These are phyloP conservation scores for Eptesicus fuscus DNA, from an alignment of 2,113 vertebrate genomes.

Conservation along the genomic window DNA sequence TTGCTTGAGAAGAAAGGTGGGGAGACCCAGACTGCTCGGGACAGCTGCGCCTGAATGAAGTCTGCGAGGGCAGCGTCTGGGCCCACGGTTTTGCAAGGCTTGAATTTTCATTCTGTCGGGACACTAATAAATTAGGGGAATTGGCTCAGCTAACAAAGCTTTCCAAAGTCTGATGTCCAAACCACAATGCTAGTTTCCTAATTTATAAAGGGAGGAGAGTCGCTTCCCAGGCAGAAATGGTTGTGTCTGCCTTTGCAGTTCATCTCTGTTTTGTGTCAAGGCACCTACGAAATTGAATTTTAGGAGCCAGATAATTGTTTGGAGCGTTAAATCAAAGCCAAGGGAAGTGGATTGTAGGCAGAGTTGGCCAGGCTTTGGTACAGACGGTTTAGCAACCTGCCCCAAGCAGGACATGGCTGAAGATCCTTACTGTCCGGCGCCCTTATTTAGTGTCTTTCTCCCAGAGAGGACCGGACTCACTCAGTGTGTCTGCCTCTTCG, in stretches of 20 bases:
- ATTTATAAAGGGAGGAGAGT: constrained; percentile 20
- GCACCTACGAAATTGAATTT: neutral
- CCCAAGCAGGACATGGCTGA: neutral
- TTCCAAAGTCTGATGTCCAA: neutral
- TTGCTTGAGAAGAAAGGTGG: neutral
- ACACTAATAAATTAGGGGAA: neutral
- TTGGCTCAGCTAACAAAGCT: neutral
- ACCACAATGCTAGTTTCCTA: neutral
- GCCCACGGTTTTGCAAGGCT: neutral
- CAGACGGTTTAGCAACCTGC: neutral
- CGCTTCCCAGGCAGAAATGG: neutral
- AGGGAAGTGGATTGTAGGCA: neutral
- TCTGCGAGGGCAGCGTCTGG: neutral
- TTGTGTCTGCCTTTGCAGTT: neutral
- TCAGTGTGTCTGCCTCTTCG: neutral
- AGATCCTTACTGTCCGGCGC: neutral
- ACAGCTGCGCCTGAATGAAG: neutral
- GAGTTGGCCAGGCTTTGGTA: neutral
- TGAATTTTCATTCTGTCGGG: constrained; percentile 1
- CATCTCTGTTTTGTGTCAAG: constrained; percentile 25
- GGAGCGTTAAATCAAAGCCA: constrained; percentile 8
- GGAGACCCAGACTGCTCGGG: neutral
- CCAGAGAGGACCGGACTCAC: neutral
- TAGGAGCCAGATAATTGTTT: neutral
- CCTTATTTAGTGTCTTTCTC: neutral